Evolutionary conservation across 64 coral and sea anemone species (phyloP), one percentile per base, ranked within the genome.

Genomic region (Porites australiensis): DNA sequence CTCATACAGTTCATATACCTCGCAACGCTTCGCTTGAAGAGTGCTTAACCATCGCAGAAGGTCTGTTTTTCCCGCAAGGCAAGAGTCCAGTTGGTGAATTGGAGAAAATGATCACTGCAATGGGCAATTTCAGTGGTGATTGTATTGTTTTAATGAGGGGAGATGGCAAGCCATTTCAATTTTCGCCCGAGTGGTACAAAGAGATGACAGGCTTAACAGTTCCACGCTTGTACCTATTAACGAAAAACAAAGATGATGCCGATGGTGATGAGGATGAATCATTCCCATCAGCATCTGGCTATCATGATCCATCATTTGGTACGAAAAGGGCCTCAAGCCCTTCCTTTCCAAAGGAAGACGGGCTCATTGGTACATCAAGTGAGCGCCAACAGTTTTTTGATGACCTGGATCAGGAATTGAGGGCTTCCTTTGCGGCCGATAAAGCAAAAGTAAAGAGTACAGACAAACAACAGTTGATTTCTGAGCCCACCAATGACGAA

Each of bases 281-380:
- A 11, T 55, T 55, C 5, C 53, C 53, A 55, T 11, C 53, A 55
- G 53, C 53, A 55, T 55, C 2, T 11, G 53, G 53, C 10, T 5
- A 55, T 55, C 53, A 55, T 7, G 53, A 5, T 5, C 10, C 53
- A 55, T 55, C 10, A 55, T 55, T 55, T 55, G 53, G 53, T 55
- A 55, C 53, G 27, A 37, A 37, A 37, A 37, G 27, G 27, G 27
- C 27, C 53, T 55, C 53, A 55, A 2, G 53, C 10, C 10, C 53
- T 55, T 55, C 53, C 10, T 11, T 5, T 55, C 53, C 53, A 55
- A 55, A 55, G 53, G 10, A 55, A 49, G 13, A 14, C 16, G 20
- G 46, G 19, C 77, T 79, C 20, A 79, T 79, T 79, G 50, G 77
- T 49, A 79, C 77, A 18, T 79, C 77, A 3, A 8, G n/a, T 53